Conservation (phyloP, 2,888 invertebrate species). For the Polia nebulosa region DNA sequence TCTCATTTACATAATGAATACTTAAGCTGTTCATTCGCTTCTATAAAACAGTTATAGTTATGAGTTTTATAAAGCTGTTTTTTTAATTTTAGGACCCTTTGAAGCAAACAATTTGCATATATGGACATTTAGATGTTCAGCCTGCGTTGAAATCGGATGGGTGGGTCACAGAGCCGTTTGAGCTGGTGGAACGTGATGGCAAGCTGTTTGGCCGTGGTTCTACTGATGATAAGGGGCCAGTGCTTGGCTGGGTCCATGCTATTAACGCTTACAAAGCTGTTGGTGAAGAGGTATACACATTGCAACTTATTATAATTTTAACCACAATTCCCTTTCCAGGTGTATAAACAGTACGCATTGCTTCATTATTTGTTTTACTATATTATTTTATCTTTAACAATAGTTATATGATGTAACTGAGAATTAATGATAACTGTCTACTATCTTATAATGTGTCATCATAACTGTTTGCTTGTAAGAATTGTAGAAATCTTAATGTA, state of each 20-base stretch:
- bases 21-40: conserved; percentile 4
- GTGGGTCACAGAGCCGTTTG: conserved; percentile 99
- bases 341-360: background rate
- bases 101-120: conserved; percentile 98
- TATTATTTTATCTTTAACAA: conserved; percentile 1
- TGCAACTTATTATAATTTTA: background rate
- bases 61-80: background rate
- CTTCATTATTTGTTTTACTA: background rate
- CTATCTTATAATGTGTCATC: background rate
- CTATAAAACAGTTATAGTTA: background rate
- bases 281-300: conserved; percentile 89
- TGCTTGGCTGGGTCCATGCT: conserved; percentile 98
- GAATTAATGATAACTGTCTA: conserved; percentile 8
- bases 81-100: conserved; percentile 91
- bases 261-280: conserved; percentile 96
- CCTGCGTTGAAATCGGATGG: conserved; percentile 98
- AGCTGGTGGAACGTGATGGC: conserved; percentile 95
- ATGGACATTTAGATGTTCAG: conserved; percentile 99
- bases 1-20: conserved; percentile 3
- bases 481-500: background rate
- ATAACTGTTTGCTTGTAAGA: background rate
- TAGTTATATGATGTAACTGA: background rate
- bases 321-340: background rate
- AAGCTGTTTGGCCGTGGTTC: conserved; percentile 98
- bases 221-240: conserved; percentile 98